Percentiles rank a stretch among this genome's conserved stretches.
Conservation (phyloP, 1,140 invertebrate genomes). For the Zaprionus inermis region DNA sequence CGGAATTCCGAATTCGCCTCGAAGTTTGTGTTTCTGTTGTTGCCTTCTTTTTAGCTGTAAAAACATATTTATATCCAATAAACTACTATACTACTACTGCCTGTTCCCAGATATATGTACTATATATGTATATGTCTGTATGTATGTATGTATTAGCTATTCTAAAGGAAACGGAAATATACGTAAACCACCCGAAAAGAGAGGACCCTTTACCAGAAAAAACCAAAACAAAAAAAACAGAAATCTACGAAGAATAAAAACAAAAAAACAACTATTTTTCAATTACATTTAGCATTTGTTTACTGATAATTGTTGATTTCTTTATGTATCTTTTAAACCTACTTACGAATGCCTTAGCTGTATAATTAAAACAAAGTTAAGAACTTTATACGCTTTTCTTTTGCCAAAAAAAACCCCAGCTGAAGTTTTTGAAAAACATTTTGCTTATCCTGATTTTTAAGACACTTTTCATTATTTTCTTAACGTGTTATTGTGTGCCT, state of each 20-base stretch:
- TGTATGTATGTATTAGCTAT: constrained; percentile 51
- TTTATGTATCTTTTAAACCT: constrained; percentile 4
- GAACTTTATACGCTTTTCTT: constrained; percentile 24
- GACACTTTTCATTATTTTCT: constrained; percentile 34
- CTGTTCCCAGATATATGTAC: constrained; percentile 58
- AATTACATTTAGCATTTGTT: constrained; percentile 46
- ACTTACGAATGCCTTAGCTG: constrained; percentile 4
- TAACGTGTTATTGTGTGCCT: constrained; percentile 49
- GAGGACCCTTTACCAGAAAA: constrained; percentile 76
- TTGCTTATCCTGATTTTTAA: constrained; percentile 48
- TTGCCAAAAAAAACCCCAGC: neutral
- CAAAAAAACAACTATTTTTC: constrained; percentile 31
- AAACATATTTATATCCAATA: constrained; percentile 5
- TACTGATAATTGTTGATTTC: constrained; percentile 1
- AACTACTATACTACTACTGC: constrained; percentile 40
- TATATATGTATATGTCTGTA: constrained; percentile 57
- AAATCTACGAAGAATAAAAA: constrained; percentile 17
- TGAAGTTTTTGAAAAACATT: constrained; percentile 13
- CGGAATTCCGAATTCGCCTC: constrained; percentile 17
- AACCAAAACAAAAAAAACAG: constrained; percentile 24
- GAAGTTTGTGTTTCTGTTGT: constrained; percentile 66
- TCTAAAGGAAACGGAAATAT: constrained; percentile 60
- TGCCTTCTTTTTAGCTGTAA: constrained; percentile 67
- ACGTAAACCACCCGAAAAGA: constrained; percentile 63
- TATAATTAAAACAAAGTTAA: constrained; percentile 53